phyloP scores from a whole-genome alignment of 2,113 vertebrate genomes.

The Parotia lawesii region DNA sequence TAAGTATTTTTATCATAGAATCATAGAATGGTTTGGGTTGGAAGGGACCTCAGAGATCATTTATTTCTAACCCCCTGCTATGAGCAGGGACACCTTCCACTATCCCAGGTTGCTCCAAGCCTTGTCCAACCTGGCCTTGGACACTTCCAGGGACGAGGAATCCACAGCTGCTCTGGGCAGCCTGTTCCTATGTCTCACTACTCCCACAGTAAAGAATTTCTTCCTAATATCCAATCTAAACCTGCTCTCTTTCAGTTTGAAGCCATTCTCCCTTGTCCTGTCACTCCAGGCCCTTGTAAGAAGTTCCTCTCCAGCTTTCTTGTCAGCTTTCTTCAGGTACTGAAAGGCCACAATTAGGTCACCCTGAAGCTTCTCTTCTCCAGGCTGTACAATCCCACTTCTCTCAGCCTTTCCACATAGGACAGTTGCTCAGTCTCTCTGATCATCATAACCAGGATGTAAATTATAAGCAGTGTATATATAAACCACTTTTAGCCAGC shows the following conservation, averaged over 20 bases:
- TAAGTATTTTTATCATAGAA: neutral
- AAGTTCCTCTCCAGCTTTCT: neutral
- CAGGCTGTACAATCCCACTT: neutral
- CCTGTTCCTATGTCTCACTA: neutral
- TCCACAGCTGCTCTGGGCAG: neutral
- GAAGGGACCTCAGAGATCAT: neutral
- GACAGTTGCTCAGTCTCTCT: neutral
- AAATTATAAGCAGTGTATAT: neutral
- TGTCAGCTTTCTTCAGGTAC: neutral
- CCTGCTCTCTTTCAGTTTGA: neutral
- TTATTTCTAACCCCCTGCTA: neutral
- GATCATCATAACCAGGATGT: neutral
- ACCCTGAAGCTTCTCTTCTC: neutral
- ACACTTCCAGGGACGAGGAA: neutral
- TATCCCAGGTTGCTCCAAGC: neutral
- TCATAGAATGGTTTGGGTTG: neutral
- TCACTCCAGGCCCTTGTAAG: neutral
- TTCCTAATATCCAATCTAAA: neutral
- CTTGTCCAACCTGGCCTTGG: accelerated
- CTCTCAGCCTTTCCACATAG: neutral
- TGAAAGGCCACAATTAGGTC: neutral
- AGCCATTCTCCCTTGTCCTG: neutral
- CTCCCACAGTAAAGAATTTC: neutral
- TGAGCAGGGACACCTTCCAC: neutral
- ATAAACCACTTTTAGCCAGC: neutral